These are phyloP conservation scores for Benitochromis conjunctus DNA, from an alignment of 2,113 vertebrate species.

Conservation along the genomic window DNA sequence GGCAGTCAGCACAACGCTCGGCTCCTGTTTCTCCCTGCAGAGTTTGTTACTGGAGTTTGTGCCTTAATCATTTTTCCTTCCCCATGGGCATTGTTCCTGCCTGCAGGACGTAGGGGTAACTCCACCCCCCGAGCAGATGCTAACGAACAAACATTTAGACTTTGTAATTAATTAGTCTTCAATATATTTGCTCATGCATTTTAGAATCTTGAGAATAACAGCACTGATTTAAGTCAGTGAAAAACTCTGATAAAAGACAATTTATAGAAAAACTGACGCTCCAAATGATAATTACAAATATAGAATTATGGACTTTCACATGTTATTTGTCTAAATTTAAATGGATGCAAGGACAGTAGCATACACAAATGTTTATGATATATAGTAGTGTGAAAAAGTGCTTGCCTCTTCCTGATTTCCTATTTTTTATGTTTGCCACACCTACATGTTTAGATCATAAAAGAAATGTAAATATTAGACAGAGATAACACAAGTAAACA, in stretches of 20 bases:
- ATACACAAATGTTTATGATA: too few species aligned
- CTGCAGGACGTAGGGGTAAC: background rate
- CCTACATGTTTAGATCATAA: background rate
- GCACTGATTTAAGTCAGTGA: background rate
- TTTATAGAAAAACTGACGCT: background rate
- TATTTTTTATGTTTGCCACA: background rate
- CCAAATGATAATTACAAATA: accelerated
- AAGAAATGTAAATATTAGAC: background rate
- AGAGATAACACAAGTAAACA: background rate
- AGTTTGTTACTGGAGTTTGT: background rate
- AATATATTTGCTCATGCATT: background rate
- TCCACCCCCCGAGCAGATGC: background rate
- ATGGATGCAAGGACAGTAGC: too few species aligned
- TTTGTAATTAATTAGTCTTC: background rate
- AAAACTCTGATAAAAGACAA: background rate
- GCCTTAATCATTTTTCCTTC: background rate
- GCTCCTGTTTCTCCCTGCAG: background rate
- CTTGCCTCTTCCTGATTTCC: background rate
- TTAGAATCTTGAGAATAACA: background rate
- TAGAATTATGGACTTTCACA: background rate
- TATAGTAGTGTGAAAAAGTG: background rate
- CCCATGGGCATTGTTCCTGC: background rate
- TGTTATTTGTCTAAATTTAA: too few species aligned
- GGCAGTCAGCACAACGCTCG: background rate
- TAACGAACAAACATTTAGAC: background rate